Evolutionary conservation across 2,797 vertebrate species (phyloP).

Genomic region (Sebastes taczanowskii): DNA sequence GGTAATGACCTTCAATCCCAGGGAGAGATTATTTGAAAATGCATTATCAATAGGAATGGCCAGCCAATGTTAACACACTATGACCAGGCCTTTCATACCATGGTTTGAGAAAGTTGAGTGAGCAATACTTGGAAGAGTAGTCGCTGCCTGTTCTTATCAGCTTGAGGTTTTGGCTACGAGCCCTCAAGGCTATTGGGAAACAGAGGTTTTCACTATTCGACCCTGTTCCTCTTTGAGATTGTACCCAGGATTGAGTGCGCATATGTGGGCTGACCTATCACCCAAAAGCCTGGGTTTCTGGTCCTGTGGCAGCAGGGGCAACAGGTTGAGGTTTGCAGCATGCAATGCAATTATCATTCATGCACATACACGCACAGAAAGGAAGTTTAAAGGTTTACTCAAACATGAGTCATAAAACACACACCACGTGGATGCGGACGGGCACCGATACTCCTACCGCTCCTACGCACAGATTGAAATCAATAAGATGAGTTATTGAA

Average conservation of each 20-base stretch:
- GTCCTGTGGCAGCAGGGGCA: slow-evolving; percentile 9
- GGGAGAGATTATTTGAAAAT: slow-evolving; percentile 21
- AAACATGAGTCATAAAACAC: slow-evolving; percentile 20
- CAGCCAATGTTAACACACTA: not conserved
- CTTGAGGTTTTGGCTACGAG: slow-evolving; percentile 20
- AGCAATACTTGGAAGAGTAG: not conserved
- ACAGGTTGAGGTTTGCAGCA: slow-evolving; percentile 31
- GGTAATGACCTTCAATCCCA: not conserved
- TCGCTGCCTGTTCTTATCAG: slow-evolving; percentile 34
- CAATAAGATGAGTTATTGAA: slow-evolving; percentile 47
- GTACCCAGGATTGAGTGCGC: not conserved
- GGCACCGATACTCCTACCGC: not conserved
- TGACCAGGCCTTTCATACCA: slow-evolving; percentile 16
- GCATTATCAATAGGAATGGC: slow-evolving; percentile 9
- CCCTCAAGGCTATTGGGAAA: slow-evolving; percentile 23
- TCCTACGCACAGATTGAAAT: slow-evolving; percentile 23
- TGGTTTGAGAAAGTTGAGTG: slow-evolving; percentile 15
- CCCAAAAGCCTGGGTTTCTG: slow-evolving; percentile 5
- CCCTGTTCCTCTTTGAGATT: slow-evolving; percentile 20
- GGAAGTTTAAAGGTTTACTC: slow-evolving; percentile 7
- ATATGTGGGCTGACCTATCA: slow-evolving; percentile 27
- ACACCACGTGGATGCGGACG: not conserved
- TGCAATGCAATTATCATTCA: slow-evolving; percentile 24
- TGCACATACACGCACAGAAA: slow-evolving; percentile 8
- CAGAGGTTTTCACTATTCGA: slow-evolving; percentile 12